These are phyloP conservation scores for Choreutis nemorana DNA, from an alignment of 2,888 invertebrate genomes.

Conservation along the genomic window DNA sequence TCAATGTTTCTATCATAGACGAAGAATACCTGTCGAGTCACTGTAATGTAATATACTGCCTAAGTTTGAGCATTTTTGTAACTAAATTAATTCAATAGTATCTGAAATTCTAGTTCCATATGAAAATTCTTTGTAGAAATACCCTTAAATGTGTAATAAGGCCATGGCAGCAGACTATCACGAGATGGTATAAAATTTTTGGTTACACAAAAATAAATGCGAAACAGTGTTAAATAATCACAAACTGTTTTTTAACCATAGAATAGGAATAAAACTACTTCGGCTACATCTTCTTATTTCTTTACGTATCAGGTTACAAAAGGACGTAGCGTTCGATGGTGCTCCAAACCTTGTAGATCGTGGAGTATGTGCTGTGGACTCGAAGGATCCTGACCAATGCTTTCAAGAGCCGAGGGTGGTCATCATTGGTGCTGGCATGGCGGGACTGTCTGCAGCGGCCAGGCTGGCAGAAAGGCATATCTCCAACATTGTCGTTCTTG, in stretches of 20 bases:
- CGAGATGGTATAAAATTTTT: slow-evolving; percentile 27
- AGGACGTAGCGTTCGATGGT: slow-evolving; percentile 26
- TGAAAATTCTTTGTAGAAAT: slow-evolving; percentile 26
- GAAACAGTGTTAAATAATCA: too few relatives aligned
- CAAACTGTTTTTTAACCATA: too few relatives aligned
- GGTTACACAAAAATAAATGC: slow-evolving; percentile 10
- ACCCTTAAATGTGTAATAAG: slow-evolving; percentile 13
- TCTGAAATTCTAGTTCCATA: too few relatives aligned
- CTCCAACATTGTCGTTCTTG: slow-evolving; percentile 73
- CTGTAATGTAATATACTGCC: too few relatives aligned
- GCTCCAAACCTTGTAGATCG: slow-evolving; percentile 37
- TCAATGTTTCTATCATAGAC: too few relatives aligned
- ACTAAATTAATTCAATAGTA: too few relatives aligned
- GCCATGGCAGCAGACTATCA: slow-evolving; percentile 21
- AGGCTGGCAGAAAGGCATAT: slow-evolving; percentile 74
- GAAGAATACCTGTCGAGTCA: too few relatives aligned
- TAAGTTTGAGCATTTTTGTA: too few relatives aligned
- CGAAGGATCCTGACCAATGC: slow-evolving; percentile 33
- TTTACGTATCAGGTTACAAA: too few relatives aligned
- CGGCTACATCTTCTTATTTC: too few relatives aligned
- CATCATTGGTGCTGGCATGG: slow-evolving; percentile 81
- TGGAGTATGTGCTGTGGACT: slow-evolving; percentile 33
- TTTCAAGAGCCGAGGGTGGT: slow-evolving; percentile 70
- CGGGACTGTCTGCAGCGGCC: slow-evolving; percentile 81
- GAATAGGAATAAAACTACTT: too few relatives aligned